These are phyloP conservation scores for Naso thynnoides DNA, from an alignment of 2,797 vertebrate genomes.

Conservation along the genomic window DNA sequence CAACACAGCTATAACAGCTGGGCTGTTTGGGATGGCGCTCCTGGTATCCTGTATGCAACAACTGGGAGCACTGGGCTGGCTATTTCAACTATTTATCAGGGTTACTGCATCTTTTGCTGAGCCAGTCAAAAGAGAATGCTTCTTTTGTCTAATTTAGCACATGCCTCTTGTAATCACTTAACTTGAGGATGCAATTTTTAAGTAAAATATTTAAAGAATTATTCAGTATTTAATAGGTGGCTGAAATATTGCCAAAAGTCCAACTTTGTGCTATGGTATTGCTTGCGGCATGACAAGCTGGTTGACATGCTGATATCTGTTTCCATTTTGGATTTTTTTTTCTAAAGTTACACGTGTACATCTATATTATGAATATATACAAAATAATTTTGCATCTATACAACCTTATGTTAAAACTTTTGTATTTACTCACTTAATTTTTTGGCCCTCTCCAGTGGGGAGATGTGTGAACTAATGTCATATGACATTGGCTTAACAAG, in stretches of 20 bases:
- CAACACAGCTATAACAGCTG: slow-evolving; percentile 44
- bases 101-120: slow-evolving; percentile 54
- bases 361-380: slow-evolving; percentile 27
- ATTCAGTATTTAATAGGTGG: slow-evolving; percentile 32
- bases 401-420: slow-evolving; percentile 39
- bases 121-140: slow-evolving; percentile 28
- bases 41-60: slow-evolving; percentile 50
- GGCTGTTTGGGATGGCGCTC: slow-evolving; percentile 55
- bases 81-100: slow-evolving; percentile 43
- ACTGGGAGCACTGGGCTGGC: slow-evolving; percentile 19
- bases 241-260: slow-evolving; percentile 10
- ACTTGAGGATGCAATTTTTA: slow-evolving; percentile 17
- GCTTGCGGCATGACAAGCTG: slow-evolving; percentile 16
- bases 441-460: slow-evolving; percentile 1
- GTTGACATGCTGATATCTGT: slow-evolving; percentile 37
- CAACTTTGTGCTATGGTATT: slow-evolving; percentile 6
- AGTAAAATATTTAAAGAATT: slow-evolving; percentile 34
- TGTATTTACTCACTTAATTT: slow-evolving; percentile 39
- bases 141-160: slow-evolving; percentile 33
- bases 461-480: slow-evolving; percentile 26
- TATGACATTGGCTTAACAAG: not conserved
- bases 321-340: slow-evolving; percentile 6
- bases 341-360: slow-evolving; percentile 17
- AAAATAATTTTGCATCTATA: slow-evolving; percentile 10
- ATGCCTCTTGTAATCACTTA: slow-evolving; percentile 20